A percentile compares a stretch with the other conserved stretches of the same genome.
Evolutionary conservation across 2,888 invertebrate species (phyloP).

Genomic region (Strigamia crassipes): DNA sequence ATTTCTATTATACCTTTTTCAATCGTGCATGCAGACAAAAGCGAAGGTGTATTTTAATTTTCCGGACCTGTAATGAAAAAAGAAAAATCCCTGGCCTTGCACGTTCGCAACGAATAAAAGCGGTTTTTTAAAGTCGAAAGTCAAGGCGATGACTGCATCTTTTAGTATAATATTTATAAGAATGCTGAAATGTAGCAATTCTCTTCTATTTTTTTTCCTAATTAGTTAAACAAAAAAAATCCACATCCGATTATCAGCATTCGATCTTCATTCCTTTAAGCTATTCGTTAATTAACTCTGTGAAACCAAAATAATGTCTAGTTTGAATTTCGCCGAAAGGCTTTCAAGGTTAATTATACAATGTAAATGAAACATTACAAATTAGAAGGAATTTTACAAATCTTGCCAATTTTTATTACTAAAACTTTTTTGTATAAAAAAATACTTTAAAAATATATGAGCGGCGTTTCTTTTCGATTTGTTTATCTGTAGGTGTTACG

Average conservation of each 20-base stretch:
- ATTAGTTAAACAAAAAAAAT: not conserved
- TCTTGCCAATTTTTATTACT: too few species aligned
- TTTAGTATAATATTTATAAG: not conserved
- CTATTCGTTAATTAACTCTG: constrained; percentile 21
- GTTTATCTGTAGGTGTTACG: not conserved
- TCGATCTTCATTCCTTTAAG: constrained; percentile 13
- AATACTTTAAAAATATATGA: not conserved
- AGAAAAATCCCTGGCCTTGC: constrained; percentile 1
- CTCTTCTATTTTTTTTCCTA: not conserved
- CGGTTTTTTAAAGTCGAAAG: constrained; percentile 15
- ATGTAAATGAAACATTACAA: not conserved
- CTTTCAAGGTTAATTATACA: constrained; percentile 2
- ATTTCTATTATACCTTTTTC: not conserved
- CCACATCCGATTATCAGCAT: not conserved
- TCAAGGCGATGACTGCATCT: constrained; percentile 16
- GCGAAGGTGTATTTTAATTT: not conserved
- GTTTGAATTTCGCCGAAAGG: not conserved
- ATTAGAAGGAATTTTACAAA: not conserved
- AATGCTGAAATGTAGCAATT: not conserved
- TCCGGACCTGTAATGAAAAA: not conserved
- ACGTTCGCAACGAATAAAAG: not conserved
- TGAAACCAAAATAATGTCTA: constrained; percentile 2
- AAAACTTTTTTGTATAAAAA: not conserved
- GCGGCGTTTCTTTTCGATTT: not conserved
- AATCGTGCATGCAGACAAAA: not conserved